phyloP scores from a whole-genome alignment of 2,888 invertebrate genomes.

The Dastarcus helophoroides region DNA sequence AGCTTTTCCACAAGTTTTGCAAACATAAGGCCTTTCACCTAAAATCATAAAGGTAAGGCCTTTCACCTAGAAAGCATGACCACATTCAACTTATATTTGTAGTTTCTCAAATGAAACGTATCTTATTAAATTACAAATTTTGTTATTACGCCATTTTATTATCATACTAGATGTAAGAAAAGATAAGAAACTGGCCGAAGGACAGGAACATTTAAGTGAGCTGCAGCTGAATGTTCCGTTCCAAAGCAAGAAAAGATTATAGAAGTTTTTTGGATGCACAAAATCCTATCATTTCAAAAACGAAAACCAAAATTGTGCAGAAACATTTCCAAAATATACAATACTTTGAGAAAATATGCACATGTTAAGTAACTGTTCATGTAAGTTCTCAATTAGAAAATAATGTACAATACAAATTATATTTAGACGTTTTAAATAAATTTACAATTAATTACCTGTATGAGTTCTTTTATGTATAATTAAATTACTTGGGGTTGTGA shows the following conservation, averaged over 20 bases:
- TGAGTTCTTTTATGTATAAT: constrained; percentile 35
- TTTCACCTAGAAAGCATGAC: not conserved
- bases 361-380: constrained; percentile 1
- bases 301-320: no score
- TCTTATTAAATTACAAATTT: not conserved
- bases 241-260: no score
- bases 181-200: no score
- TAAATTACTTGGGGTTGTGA: constrained; percentile 33
- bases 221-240: no score
- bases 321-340: no score
- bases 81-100: not conserved
- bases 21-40: constrained; percentile 35
- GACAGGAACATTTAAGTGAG: no score
- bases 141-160: no score
- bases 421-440: constrained; percentile 2
- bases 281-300: no score
- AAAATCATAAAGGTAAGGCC: constrained; percentile 1
- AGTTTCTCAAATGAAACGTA: not conserved
- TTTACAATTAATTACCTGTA: constrained; percentile 23
- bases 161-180: no score
- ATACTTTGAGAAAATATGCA: not conserved
- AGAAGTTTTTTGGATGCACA: no score
- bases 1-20: constrained; percentile 37
- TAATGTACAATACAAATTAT: no score
- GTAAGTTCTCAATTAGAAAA: no score